Base-by-base conservation (phyloP, 2,797 vertebrate species). In the Semaprochilodus insignis region DNA sequence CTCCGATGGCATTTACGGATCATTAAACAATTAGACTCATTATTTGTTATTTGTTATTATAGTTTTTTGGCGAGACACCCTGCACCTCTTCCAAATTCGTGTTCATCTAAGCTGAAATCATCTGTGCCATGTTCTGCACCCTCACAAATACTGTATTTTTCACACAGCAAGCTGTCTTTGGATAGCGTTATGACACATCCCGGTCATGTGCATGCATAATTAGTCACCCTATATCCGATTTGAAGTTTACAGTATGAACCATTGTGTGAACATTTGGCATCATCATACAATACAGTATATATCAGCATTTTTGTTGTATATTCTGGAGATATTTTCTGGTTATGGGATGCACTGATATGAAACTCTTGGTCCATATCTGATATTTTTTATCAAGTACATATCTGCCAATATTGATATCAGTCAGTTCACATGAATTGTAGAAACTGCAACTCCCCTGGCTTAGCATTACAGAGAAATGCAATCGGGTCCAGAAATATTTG, bases 11-110 rank as follows among this genome's bases (percentile, higher is more conserved):
- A 86, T 86, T 86, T 86, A 74, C 62, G 85, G 78, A 81, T 86
- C 85, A 83, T 86, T 83, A 83, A 78, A 69, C 85, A 83, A 83
- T 86, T 81, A 86, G 21, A 34, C 82, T 86, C 82, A 78, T 86
- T 86, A 86, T 83, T 86, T 65, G 44, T 86, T 86, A 86, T 83
- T 86, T 65, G 44, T 78, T 81, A 86, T 75, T 81, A 81, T 63
- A 52, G 70, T 66, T 77, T 48, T 57, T 63, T 86, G 85, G 81
- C 85, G 78, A 14, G 25, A 70, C 25, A 74, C 6, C 77, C 23
- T 19, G 27, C 27, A 63, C 36, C 31, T 16, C 62, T 75, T 78
- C 81, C 81, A 85, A 83, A 80, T 76, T 17, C 15, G 60, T 77
- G 55, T 54, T 71, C 63, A 34, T 63, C 77, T 80, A 44, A 80